Base-by-base conservation (phyloP, 2,113 vertebrate genomes). In the Pogona vitticeps region DNA sequence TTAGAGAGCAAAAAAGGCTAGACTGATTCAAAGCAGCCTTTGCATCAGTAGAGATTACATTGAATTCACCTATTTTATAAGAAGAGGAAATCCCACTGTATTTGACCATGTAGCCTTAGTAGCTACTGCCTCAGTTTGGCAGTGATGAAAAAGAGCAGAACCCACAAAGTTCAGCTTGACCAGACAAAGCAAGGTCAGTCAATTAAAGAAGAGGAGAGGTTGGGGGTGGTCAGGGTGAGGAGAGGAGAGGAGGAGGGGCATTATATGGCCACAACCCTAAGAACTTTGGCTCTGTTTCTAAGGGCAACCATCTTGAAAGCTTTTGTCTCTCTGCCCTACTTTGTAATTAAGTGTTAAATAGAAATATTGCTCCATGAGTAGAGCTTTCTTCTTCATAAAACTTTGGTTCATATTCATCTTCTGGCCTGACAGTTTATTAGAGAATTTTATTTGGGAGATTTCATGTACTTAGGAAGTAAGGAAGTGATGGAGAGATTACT, bases 231-330 rank as follows among this genome's bases (percentile, higher is more conserved):
- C 93, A 94, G 95, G 92, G 94, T 94, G 94, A 95, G 71, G 91
- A 86, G 84, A 83, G 86, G 70, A 52, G 73, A 82, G 90, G 71
- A 80, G 70, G 80, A 90, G 80, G 76, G 83, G 83, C 76, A 80
- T 82, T 94, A 94, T 92, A 94, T 95, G 94, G 95, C 96, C 95
- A 94, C 56, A 93, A 83, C 73, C 65, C 0, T 38, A 84, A 3
- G 80, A 2, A 87, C 56, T 14, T 90, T 89, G 92, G 94, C 92
- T 95, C 95, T 94, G 96, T 97, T 97, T 97, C 96, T 96, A 96
- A 97, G 92, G 93, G 97, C 96, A 96, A 98, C 96, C 91, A 94
- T 92, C 95, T 96, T 94, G 94, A 90, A 94, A 88, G 92, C 93
- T 93, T 75, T 82, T 87, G 70, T 87, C 92, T 95, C 91, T 93